Percentiles rank a stretch among this genome's conserved stretches.
Conservation (phyloP, 64 coral and sea anemone genomes). For the Pocillopora damicornis region DNA sequence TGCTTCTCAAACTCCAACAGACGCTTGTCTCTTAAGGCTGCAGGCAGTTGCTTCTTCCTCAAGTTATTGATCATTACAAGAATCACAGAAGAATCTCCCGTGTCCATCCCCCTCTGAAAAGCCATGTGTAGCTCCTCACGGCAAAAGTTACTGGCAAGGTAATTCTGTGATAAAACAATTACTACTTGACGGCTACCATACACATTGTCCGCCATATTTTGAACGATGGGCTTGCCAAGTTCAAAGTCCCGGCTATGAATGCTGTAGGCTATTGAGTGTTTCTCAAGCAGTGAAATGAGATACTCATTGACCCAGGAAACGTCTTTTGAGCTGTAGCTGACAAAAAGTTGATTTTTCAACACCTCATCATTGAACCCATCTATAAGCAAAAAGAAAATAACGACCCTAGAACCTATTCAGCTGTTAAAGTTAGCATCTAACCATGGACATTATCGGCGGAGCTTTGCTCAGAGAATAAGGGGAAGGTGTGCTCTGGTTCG, state of each 20-base stretch:
- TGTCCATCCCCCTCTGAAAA: slow-evolving; percentile 1
- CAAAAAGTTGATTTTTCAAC: neutral
- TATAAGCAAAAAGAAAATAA: neutral
- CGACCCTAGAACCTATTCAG: too few species aligned
- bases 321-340: slow-evolving; percentile 7
- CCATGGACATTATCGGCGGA: too few species aligned
- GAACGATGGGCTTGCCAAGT: neutral
- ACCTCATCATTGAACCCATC: neutral
- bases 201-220: slow-evolving; percentile 8
- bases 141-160: slow-evolving; percentile 18
- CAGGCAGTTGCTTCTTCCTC: neutral
- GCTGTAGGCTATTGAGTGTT: neutral
- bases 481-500: too few species aligned
- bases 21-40: neutral
- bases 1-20: neutral
- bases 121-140: slow-evolving; percentile 12
- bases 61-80: slow-evolving; percentile 7
- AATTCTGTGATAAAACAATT: slow-evolving; percentile 14
- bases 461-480: neutral
- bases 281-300: neutral
- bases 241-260: neutral
- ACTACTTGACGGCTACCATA: neutral
- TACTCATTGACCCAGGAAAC: neutral
- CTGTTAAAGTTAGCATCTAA: too few species aligned
- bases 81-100: slow-evolving; percentile 4